Percentiles rank a stretch among this genome's conserved stretches.
Conservation (phyloP, 2,888 invertebrate genomes). For the Heliconius charithonia region DNA sequence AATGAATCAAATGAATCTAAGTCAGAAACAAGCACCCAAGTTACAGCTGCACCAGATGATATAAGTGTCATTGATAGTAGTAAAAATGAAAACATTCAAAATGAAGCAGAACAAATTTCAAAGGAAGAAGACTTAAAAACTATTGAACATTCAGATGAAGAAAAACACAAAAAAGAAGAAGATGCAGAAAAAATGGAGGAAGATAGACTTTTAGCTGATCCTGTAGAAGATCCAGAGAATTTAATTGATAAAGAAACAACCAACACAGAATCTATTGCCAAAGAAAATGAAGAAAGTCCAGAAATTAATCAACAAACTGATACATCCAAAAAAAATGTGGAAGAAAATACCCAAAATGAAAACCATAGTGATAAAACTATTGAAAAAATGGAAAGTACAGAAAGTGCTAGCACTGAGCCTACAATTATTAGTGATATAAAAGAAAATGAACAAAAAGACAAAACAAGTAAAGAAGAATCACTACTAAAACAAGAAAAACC, state of each 20-base stretch:
- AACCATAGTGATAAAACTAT: background rate
- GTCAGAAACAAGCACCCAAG: background rate
- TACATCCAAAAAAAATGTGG: background rate
- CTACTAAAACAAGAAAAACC: slow-evolving; percentile 41
- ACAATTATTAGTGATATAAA: background rate
- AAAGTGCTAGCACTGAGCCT: background rate
- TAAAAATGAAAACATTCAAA: background rate
- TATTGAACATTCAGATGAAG: slow-evolving; percentile 7
- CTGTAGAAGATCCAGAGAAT: slow-evolving; percentile 36
- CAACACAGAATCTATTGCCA: slow-evolving; percentile 21
- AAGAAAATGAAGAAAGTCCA: background rate
- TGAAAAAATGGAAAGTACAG: slow-evolving; percentile 11
- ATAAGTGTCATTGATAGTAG: background rate
- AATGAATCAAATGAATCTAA: background rate
- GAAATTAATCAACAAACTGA: background rate
- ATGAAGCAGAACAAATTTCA: background rate
- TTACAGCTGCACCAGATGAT: background rate
- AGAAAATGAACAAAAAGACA: slow-evolving; percentile 24
- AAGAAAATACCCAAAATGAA: background rate
- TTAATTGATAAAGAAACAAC: slow-evolving; percentile 21
- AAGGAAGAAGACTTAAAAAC: background rate
- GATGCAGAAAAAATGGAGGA: slow-evolving; percentile 47
- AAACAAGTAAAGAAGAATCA: slow-evolving; percentile 17
- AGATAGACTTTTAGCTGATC: slow-evolving; percentile 44
- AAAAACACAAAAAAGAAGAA: slow-evolving; percentile 23